phyloP scores from a whole-genome alignment of 23 tunicate species.

The Halocynthia aurantium region DNA sequence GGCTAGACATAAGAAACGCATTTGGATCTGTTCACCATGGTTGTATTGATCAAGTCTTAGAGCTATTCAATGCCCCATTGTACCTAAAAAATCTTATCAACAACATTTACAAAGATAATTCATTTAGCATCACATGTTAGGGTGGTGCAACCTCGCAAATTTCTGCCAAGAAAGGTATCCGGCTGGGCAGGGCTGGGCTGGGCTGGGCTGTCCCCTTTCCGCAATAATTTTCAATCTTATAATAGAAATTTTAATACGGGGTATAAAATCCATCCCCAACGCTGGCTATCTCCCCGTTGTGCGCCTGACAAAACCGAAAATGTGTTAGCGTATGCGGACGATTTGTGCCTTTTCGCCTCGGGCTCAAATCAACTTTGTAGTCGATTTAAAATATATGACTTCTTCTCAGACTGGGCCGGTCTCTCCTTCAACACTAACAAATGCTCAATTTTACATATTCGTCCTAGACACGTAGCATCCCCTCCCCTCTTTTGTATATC shows the following conservation, averaged over 20 bases:
- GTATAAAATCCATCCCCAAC: background rate
- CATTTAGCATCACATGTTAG: background rate
- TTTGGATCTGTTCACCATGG: slow-evolving; percentile 12
- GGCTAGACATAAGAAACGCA: slow-evolving; percentile 11
- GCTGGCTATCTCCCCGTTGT: slow-evolving; percentile 1
- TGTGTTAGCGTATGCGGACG: slow-evolving; percentile 21
- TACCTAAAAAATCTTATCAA: background rate
- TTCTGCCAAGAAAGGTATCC: slow-evolving; percentile 5
- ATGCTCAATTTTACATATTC: too few species aligned
- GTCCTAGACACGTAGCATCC: too few species aligned
- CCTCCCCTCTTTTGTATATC: too few species aligned
- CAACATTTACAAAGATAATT: slow-evolving; percentile 6
- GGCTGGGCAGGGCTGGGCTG: slow-evolving; percentile 15
- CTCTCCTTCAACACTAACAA: too few species aligned
- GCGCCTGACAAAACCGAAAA: background rate
- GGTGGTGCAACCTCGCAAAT: slow-evolving; percentile 3
- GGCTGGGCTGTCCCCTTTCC: slow-evolving; percentile 13
- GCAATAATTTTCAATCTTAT: slow-evolving; percentile 14
- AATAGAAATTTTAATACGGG: background rate
- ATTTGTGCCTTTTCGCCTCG: background rate
- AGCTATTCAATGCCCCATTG: background rate
- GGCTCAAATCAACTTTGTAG: too few species aligned
- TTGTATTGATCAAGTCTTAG: background rate
- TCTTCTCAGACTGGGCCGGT: too few species aligned
- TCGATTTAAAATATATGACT: too few species aligned